Conservation (phyloP, 2,888 invertebrate species). For the Micoletzkya japonica region DNA sequence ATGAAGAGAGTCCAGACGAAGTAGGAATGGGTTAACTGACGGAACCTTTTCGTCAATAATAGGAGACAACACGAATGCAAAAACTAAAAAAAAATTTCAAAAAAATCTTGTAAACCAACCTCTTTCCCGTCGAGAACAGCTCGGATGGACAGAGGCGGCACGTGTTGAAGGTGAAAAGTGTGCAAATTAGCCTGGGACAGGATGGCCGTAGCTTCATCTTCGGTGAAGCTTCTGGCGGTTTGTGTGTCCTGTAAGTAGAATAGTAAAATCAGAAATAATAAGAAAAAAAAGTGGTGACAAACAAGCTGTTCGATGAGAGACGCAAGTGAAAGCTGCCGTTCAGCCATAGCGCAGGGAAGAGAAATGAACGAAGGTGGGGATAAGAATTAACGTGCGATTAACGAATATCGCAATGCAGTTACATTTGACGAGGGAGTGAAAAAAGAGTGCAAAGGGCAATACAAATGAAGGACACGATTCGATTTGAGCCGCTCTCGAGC, state of each 20-base stretch:
- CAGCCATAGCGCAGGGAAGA: constrained; percentile 6
- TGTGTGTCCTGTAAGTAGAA: background rate
- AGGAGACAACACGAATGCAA: no score
- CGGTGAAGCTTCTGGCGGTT: constrained; percentile 13
- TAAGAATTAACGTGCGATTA: constrained; percentile 10
- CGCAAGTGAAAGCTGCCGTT: constrained; percentile 12
- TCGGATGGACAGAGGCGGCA: background rate
- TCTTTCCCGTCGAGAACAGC: no score
- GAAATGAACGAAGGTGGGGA: constrained; percentile 1
- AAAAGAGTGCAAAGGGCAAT: background rate
- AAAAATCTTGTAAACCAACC: no score
- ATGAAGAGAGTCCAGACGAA: no score
- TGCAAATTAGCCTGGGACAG: no score
- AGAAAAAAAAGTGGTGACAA: background rate
- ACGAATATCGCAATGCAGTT: background rate
- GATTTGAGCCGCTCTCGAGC: no score
- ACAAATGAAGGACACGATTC: background rate
- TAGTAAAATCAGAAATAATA: background rate
- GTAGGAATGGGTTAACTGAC: no score
- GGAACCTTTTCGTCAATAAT: no score
- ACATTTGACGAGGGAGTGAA: background rate
- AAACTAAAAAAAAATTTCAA: no score
- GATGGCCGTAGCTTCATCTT: constrained; percentile 8
- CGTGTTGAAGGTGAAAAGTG: constrained; percentile 13
- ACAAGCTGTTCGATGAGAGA: constrained; percentile 25